Conservation (phyloP, 2,113 vertebrate species). For the Heterochromis multidens region DNA sequence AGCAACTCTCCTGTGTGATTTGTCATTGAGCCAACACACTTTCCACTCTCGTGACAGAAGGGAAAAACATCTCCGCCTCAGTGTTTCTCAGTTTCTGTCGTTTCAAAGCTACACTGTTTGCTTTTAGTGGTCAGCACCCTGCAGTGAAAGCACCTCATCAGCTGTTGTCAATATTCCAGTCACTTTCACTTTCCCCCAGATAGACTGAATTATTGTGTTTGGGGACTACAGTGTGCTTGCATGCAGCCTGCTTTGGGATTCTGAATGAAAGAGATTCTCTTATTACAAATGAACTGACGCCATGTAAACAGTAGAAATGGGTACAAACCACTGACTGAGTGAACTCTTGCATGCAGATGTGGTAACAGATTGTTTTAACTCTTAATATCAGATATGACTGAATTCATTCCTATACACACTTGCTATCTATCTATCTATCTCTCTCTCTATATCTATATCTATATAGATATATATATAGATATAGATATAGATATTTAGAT, state of each 20-base stretch:
- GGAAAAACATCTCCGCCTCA: not conserved
- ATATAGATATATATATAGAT: no score
- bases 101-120: slow-evolving; percentile 25
- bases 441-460: no score
- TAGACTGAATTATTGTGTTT: slow-evolving; percentile 2
- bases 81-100: slow-evolving; percentile 11
- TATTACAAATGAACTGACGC: not conserved
- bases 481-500: no score
- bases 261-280: not conserved
- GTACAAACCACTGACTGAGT: not conserved
- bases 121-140: slow-evolving; percentile 29
- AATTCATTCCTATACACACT: not conserved
- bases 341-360: slow-evolving; percentile 5
- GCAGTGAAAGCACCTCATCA: slow-evolving; percentile 35
- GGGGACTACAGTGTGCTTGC: slow-evolving; percentile 19
- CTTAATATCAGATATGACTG: not conserved
- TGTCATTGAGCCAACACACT: slow-evolving; percentile 28
- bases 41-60: not conserved
- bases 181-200: slow-evolving; percentile 6
- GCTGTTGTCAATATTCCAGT: slow-evolving; percentile 18
- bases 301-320: not conserved
- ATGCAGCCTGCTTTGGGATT: not conserved
- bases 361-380: not conserved
- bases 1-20: not conserved
- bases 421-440: no score